These are phyloP conservation scores for Pteropus rufus DNA, from an alignment of 2,797 vertebrate species.

Conservation along the genomic window DNA sequence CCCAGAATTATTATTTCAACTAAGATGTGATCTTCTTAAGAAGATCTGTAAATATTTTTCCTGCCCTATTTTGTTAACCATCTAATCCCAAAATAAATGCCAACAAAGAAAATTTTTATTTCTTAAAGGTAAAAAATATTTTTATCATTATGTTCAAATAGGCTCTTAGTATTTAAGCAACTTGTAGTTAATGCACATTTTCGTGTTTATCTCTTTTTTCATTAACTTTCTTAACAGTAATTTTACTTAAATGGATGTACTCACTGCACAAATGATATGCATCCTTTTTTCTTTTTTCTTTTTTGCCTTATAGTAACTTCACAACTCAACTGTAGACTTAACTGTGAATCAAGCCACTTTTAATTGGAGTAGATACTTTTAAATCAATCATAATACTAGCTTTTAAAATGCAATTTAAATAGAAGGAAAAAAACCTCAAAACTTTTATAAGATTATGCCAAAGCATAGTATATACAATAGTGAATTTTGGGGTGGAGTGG, in stretches of 20 bases:
- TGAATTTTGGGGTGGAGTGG: not conserved
- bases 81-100: conserved; percentile 54
- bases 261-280: conserved; percentile 52
- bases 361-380: conserved; percentile 49
- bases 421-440: not conserved
- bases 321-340: conserved; percentile 20
- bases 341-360: not conserved
- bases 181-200: conserved; percentile 22
- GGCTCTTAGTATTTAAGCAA: conserved; percentile 46
- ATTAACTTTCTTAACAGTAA: conserved; percentile 4
- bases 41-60: not conserved
- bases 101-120: conserved; percentile 39
- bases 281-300: conserved; percentile 10
- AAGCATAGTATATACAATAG: not conserved
- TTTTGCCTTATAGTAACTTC: not conserved
- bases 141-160: conserved; percentile 63
- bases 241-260: conserved; percentile 16
- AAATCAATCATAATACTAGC: not conserved
- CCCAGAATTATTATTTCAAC: conserved; percentile 32
- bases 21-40: not conserved
- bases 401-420: not conserved
- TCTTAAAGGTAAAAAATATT: conserved; percentile 65
- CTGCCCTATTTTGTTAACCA: conserved; percentile 7
- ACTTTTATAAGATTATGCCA: not conserved
- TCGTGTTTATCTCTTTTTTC: conserved; percentile 11